A percentile compares a stretch with the other conserved stretches of the same genome.
phyloP scores from a whole-genome alignment of 2,888 invertebrate species.

The Lutraria lutraria region DNA sequence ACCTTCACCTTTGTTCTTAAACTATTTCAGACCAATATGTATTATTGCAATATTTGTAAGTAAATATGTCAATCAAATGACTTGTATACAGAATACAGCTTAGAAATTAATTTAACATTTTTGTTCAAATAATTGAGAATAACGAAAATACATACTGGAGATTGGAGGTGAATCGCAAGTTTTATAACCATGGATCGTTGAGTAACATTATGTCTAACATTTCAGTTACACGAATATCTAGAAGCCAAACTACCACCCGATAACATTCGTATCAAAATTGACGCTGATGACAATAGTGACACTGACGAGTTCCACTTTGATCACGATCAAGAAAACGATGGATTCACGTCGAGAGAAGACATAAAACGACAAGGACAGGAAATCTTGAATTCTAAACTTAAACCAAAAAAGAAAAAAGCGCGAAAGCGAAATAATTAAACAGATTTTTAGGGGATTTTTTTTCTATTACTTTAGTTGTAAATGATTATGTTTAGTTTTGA shows the following conservation, averaged over 20 bases:
- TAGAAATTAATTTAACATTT: no score
- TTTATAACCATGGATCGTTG: no score
- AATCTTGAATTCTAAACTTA: conserved; percentile 76
- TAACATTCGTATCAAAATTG: conserved; percentile 76
- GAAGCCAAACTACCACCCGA: conserved; percentile 75
- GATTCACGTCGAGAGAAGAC: conserved; percentile 77
- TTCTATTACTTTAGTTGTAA: neutral
- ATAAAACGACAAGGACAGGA: conserved; percentile 78
- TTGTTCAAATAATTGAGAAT: no score
- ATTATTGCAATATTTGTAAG: no score
- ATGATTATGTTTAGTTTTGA: neutral
- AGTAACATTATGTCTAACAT: conserved; percentile 4
- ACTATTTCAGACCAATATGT: no score
- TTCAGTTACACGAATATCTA: conserved; percentile 75
- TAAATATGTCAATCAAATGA: no score
- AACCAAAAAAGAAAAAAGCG: conserved; percentile 77
- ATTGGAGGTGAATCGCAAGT: no score
- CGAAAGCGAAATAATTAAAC: conserved; percentile 69
- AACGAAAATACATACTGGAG: no score
- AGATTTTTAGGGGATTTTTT: neutral
- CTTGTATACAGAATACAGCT: no score
- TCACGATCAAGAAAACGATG: conserved; percentile 79
- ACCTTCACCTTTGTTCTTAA: no score
- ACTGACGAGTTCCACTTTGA: conserved; percentile 78
- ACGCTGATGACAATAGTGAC: conserved; percentile 73